Conservation (phyloP, 1,140 invertebrate genomes). For the Hesperophylax magnus region DNA sequence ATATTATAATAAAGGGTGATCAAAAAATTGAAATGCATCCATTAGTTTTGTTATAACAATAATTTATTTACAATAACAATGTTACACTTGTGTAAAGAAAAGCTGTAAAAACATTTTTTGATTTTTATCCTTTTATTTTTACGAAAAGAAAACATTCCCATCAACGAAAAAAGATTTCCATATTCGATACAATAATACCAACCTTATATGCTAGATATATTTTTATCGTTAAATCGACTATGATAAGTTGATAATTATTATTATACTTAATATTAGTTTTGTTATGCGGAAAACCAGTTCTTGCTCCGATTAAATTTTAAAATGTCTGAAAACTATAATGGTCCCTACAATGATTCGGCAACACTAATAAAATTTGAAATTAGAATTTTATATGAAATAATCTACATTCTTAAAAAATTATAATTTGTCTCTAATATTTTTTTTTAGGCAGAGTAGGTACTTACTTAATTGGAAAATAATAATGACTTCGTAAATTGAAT, state of each 20-base stretch:
- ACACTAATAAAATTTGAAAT: slow-evolving; percentile 19
- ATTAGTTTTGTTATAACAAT: slow-evolving; percentile 48
- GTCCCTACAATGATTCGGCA: slow-evolving; percentile 15
- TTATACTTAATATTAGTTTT: slow-evolving; percentile 28
- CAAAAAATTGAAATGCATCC: slow-evolving; percentile 1
- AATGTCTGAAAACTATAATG: slow-evolving; percentile 9
- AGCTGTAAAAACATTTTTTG: slow-evolving; percentile 47
- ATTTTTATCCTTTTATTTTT: slow-evolving; percentile 35
- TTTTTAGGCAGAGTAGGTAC: no score
- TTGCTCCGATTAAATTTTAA: background rate
- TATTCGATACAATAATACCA: slow-evolving; percentile 31
- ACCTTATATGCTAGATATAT: slow-evolving; percentile 5
- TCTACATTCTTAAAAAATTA: no score
- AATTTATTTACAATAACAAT: slow-evolving; percentile 51
- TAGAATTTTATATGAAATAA: background rate
- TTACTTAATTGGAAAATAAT: no score
- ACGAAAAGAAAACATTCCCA: slow-evolving; percentile 29
- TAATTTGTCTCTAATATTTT: no score
- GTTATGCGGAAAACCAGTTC: slow-evolving; percentile 27
- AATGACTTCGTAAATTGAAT: no score
- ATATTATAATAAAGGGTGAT: background rate
- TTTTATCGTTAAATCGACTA: background rate
- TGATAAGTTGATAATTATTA: slow-evolving; percentile 4
- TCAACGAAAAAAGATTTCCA: slow-evolving; percentile 16
- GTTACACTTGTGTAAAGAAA: slow-evolving; percentile 45